Evolutionary conservation across 2,113 vertebrate genomes (phyloP).

Genomic region (Pheucticus melanocephalus): DNA sequence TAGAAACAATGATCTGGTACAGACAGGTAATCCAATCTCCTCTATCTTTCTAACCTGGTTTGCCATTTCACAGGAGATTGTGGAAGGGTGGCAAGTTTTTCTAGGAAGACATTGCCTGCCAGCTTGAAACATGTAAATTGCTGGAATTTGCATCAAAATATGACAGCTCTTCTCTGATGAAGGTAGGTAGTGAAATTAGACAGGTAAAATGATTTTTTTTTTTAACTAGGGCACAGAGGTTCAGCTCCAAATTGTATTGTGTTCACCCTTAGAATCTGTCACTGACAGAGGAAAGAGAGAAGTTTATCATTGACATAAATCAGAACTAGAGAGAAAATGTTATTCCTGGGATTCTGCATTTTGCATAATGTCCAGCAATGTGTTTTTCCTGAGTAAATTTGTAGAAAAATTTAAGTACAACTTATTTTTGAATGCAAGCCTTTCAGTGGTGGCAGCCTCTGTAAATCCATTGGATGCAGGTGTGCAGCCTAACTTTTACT

Average conservation of each 20-base stretch:
- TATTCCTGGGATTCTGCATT: background rate
- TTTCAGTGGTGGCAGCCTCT: background rate
- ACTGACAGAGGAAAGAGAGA: background rate
- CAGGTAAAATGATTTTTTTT: constrained; percentile 4
- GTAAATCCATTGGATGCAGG: background rate
- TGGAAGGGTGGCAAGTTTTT: constrained; percentile 64
- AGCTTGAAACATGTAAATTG: constrained; percentile 43
- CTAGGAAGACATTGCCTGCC: constrained; percentile 45
- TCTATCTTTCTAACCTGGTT: constrained; percentile 59
- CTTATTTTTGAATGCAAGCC: background rate
- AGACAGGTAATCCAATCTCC: constrained; percentile 87
- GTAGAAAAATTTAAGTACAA: background rate
- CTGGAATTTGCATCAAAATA: constrained; percentile 58
- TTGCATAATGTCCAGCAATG: background rate
- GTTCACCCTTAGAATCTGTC: background rate
- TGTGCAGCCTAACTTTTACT: background rate
- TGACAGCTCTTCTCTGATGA: constrained; percentile 39
- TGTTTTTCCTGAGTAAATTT: background rate
- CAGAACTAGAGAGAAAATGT: background rate
- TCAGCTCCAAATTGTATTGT: background rate
- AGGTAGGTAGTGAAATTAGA: constrained; percentile 59
- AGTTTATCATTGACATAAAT: background rate
- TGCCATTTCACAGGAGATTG: constrained; percentile 63
- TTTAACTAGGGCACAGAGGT: background rate
- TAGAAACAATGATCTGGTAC: constrained; percentile 85